Percentiles rank a stretch among this genome's conserved stretches.
Conservation (phyloP, 2,888 invertebrate genomes). For the Micoletzkya japonica region DNA sequence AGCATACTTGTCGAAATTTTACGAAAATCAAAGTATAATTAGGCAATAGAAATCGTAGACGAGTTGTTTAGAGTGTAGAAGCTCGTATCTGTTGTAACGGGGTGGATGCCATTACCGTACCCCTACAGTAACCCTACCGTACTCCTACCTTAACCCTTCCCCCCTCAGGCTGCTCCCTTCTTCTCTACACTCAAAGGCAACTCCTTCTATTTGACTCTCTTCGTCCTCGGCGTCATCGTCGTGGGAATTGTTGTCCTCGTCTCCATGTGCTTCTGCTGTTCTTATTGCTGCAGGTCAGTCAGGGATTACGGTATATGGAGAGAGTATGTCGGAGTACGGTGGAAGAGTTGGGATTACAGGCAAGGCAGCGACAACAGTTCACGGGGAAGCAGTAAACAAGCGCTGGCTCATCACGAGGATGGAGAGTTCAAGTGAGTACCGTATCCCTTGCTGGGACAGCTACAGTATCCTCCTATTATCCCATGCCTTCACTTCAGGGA, state of each 20-base stretch:
- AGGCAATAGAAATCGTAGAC: no score
- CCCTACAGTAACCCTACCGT: not conserved
- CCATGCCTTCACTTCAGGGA: conserved; percentile 5
- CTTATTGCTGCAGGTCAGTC: conserved; percentile 25
- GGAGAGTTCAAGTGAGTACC: conserved; percentile 28
- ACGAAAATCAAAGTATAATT: not conserved
- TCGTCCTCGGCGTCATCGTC: conserved; percentile 19
- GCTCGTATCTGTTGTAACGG: no score
- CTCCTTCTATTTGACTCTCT: conserved; percentile 26
- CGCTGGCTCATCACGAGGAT: conserved; percentile 27
- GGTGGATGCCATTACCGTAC: not conserved
- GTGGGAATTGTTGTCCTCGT: conserved; percentile 17
- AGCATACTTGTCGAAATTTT: not conserved
- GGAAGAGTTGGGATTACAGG: not conserved
- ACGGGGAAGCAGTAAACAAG: conserved; percentile 26
- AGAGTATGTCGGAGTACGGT: not conserved
- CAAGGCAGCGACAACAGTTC: not conserved
- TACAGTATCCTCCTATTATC: not conserved
- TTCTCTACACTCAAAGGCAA: conserved; percentile 26
- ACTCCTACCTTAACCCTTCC: not conserved
- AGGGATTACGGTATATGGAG: not conserved
- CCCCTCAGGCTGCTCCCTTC: conserved; percentile 23
- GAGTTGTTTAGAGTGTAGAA: no score
- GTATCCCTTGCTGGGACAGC: not conserved
- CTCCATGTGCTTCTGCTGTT: conserved; percentile 26